phyloP scores from a whole-genome alignment of 2,888 invertebrate genomes.

The Agonum fuliginosum region DNA sequence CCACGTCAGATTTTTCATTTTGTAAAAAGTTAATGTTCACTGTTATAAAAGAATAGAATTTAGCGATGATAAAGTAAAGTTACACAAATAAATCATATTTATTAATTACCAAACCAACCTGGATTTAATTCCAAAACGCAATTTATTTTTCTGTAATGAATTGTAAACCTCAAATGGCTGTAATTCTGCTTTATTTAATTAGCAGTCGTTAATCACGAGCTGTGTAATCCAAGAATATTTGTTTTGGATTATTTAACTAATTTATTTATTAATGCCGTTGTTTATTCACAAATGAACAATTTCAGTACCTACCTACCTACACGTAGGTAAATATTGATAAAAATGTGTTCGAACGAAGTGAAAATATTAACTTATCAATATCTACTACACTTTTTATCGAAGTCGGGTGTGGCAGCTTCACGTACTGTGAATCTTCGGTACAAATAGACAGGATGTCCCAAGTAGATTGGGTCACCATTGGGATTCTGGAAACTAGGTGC shows the following conservation, averaged over 20 bases:
- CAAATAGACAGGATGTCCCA: too few species aligned
- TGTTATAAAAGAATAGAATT: neutral
- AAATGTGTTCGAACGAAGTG: too few species aligned
- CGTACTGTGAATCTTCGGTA: too few species aligned
- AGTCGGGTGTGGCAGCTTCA: too few species aligned
- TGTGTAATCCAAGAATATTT: conserved; percentile 17
- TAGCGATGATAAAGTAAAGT: neutral
- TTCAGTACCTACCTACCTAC: too few species aligned
- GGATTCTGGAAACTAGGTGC: too few species aligned
- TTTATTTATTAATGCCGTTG: conserved; percentile 11
- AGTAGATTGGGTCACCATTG: too few species aligned
- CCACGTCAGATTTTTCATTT: too few species aligned
- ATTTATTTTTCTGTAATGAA: conserved; percentile 24
- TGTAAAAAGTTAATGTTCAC: too few species aligned
- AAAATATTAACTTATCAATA: too few species aligned
- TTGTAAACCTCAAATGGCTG: conserved; percentile 4
- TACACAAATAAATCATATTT: neutral
- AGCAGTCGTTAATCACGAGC: conserved; percentile 1
- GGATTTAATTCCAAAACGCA: conserved; percentile 2
- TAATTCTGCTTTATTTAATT: conserved; percentile 17
- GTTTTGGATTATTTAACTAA: conserved; percentile 8
- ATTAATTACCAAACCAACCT: neutral
- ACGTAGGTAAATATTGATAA: conserved; percentile 1
- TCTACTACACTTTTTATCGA: too few species aligned
- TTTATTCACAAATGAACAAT: neutral